These are phyloP conservation scores for Oxyura jamaicensis DNA, from an alignment of 2,113 vertebrate species.

Conservation along the genomic window DNA sequence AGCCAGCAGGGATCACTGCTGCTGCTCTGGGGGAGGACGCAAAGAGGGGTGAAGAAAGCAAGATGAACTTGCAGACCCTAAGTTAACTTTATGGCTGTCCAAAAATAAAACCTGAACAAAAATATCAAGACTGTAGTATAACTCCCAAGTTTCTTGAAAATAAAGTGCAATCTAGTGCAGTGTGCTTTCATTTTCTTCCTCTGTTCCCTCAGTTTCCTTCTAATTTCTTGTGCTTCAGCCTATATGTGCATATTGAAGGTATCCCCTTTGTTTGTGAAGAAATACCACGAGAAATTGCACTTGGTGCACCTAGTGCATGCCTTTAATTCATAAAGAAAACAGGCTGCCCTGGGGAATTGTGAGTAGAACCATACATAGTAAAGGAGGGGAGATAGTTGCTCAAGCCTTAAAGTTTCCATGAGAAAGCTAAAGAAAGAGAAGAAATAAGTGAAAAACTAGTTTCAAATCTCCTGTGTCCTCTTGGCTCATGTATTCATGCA, in stretches of 20 bases:
- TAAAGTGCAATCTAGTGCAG: constrained; percentile 55
- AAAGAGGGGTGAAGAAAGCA: neutral
- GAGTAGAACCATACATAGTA: neutral
- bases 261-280: constrained; percentile 20
- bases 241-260: neutral
- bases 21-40: neutral
- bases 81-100: neutral
- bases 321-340: neutral
- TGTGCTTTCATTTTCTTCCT: constrained; percentile 45
- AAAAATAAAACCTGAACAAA: neutral
- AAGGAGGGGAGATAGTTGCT: neutral
- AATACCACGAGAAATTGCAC: constrained; percentile 8
- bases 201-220: neutral
- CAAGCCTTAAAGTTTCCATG: neutral
- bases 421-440: neutral
- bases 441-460: neutral
- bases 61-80: neutral
- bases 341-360: neutral
- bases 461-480: neutral
- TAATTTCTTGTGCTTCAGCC: constrained; percentile 54
- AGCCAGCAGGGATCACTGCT: neutral
- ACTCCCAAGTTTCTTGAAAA: constrained; percentile 22
- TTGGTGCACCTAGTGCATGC: neutral
- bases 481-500: neutral
- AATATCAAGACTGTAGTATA: neutral